Evolutionary conservation across 2,888 invertebrate species (phyloP).

Genomic region (Pyrrhosoma nymphula): DNA sequence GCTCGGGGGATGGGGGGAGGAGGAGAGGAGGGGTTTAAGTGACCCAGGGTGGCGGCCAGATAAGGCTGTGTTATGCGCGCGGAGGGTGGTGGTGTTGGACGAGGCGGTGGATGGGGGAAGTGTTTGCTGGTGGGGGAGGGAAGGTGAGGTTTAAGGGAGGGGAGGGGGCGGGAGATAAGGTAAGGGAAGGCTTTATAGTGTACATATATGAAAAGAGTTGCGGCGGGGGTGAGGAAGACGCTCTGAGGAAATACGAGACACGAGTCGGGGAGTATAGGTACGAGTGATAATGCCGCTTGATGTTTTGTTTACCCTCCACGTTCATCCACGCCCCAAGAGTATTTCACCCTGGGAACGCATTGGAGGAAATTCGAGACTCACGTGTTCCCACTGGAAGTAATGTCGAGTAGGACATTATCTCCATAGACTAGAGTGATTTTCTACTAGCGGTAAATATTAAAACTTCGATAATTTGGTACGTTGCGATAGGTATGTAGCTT

Average conservation of each 20-base stretch:
- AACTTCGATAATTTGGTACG: no score
- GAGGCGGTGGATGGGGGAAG: background rate
- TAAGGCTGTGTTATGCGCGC: background rate
- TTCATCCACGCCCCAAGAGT: background rate
- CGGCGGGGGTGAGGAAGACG: background rate
- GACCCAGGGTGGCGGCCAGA: constrained; percentile 21
- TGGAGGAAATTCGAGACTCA: background rate
- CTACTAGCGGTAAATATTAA: no score
- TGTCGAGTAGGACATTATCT: background rate
- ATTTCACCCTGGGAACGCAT: background rate
- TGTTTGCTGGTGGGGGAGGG: background rate
- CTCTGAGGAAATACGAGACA: background rate
- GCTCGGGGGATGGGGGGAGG: background rate
- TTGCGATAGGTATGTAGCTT: no score
- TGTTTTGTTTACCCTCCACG: background rate
- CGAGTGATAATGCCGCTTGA: background rate
- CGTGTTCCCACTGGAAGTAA: background rate
- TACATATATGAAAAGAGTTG: background rate
- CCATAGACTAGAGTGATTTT: no score
- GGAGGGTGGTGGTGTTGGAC: no score
- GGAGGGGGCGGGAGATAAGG: background rate
- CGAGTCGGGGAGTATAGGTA: background rate
- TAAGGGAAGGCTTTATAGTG: background rate
- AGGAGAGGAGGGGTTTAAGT: background rate
- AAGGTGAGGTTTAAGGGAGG: background rate